These are phyloP conservation scores for Drosophila paulistorum DNA, from an alignment of 1,140 invertebrate species.

Conservation along the genomic window DNA sequence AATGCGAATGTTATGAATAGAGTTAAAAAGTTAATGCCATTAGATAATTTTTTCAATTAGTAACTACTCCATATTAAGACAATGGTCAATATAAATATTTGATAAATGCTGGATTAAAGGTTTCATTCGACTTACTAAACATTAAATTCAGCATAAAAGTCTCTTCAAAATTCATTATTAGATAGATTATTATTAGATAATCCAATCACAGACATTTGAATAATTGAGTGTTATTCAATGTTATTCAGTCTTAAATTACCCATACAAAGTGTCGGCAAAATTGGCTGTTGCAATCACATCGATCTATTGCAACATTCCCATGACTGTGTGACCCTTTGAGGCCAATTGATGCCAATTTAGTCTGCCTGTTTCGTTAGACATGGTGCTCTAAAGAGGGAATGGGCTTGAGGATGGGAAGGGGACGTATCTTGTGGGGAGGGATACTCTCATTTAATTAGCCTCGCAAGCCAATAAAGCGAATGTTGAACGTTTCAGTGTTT, in stretches of 20 bases:
- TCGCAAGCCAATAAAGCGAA: slow-evolving; percentile 63
- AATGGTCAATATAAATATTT: neutral
- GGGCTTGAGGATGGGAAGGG: neutral
- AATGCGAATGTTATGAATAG: no score
- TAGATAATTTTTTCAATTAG: no score
- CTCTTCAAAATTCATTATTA: no score
- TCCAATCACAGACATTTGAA: neutral
- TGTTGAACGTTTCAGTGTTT: slow-evolving; percentile 52
- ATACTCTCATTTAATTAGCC: slow-evolving; percentile 70
- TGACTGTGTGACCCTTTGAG: no score
- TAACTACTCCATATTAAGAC: neutral
- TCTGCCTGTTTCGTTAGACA: no score
- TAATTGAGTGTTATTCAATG: slow-evolving; percentile 10
- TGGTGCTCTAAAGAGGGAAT: no score
- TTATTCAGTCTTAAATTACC: slow-evolving; percentile 45
- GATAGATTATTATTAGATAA: neutral
- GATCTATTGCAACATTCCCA: slow-evolving; percentile 57
- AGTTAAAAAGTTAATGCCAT: no score
- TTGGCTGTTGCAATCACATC: slow-evolving; percentile 66
- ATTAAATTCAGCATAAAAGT: no score
- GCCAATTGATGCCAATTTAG: no score
- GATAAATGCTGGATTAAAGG: no score
- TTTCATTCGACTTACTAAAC: no score
- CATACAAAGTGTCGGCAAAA: slow-evolving; percentile 2
- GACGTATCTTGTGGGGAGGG: slow-evolving; percentile 10